Percentiles rank a stretch among this genome's conserved stretches.
Evolutionary conservation across 2,797 vertebrate species (phyloP).

Genomic region (Falco biarmicus): DNA sequence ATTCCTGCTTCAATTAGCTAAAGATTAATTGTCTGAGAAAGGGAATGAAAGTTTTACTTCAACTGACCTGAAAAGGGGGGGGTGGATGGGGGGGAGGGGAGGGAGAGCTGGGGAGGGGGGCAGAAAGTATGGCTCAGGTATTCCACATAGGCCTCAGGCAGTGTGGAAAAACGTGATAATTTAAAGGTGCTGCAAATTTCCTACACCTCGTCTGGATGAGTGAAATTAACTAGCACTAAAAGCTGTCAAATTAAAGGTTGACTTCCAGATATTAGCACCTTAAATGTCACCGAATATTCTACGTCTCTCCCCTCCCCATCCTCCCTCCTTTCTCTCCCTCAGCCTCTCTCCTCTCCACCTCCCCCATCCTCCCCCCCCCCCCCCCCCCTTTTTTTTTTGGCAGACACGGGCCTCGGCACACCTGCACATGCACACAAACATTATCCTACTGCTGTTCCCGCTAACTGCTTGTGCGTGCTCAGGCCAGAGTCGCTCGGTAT

Average conservation of each 20-base stretch:
- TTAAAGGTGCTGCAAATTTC: conserved; percentile 82
- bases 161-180: conserved; percentile 80
- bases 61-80: conserved; percentile 74
- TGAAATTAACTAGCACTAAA: conserved; percentile 85
- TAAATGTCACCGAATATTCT: conserved; percentile 81
- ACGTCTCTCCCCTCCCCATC: neutral
- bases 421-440: conserved; percentile 79
- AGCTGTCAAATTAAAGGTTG: conserved; percentile 87
- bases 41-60: conserved; percentile 83
- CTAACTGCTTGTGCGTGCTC: conserved; percentile 83
- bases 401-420: conserved; percentile 72
- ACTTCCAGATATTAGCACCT: conserved; percentile 83
- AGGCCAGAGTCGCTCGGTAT: conserved; percentile 77
- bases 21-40: conserved; percentile 85
- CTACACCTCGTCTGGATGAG: conserved; percentile 78
- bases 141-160: conserved; percentile 79
- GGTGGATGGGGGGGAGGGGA: neutral
- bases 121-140: conserved; percentile 74
- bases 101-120: neutral
- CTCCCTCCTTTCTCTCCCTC: neutral
- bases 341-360: conserved; percentile 2
- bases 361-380: neutral
- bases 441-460: conserved; percentile 77
- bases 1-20: conserved; percentile 83
- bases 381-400: conserved; percentile 41